These are phyloP conservation scores for Rhinoderma darwinii DNA, from an alignment of 2,113 vertebrate genomes.

Conservation along the genomic window DNA sequence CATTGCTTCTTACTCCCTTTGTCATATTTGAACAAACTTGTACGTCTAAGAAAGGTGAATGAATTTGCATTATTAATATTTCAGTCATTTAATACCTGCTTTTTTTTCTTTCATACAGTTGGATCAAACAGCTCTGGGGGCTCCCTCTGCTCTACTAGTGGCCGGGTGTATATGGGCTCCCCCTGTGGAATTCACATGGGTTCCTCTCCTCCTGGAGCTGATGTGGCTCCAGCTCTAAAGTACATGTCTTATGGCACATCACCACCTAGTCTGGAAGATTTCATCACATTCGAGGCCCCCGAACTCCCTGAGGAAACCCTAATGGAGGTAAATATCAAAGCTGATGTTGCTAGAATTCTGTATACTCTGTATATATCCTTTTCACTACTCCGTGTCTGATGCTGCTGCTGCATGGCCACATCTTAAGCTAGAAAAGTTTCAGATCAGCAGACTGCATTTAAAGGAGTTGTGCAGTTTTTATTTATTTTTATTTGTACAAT, in stretches of 20 bases:
- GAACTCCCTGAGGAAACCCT: constrained; percentile 96
- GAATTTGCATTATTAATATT: neutral
- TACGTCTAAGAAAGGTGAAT: neutral
- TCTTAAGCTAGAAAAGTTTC: too few species aligned
- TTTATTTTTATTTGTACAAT: too few species aligned
- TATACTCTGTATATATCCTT: too few species aligned
- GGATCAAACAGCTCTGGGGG: constrained; percentile 92
- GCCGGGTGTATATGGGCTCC: constrained; percentile 86
- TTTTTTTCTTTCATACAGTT: constrained; percentile 73
- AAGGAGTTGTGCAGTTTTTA: too few species aligned
- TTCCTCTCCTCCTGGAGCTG: constrained; percentile 78
- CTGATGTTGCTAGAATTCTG: neutral
- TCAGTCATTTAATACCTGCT: neutral
- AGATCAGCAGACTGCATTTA: too few species aligned
- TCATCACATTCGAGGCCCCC: constrained; percentile 94
- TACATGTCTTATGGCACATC: constrained; percentile 92
- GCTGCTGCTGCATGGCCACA: too few species aligned
- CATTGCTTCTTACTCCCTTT: too few species aligned
- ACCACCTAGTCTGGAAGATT: constrained; percentile 92
- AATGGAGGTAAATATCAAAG: constrained; percentile 86
- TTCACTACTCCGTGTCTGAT: too few species aligned
- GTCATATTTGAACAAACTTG: too few species aligned
- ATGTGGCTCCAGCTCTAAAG: constrained; percentile 85
- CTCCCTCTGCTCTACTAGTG: constrained; percentile 89
- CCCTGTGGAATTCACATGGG: constrained; percentile 84